Evolutionary conservation across 2,113 vertebrate genomes (phyloP), one percentile per base, ranked within the genome.

Genomic region (Struthio camelus): DNA sequence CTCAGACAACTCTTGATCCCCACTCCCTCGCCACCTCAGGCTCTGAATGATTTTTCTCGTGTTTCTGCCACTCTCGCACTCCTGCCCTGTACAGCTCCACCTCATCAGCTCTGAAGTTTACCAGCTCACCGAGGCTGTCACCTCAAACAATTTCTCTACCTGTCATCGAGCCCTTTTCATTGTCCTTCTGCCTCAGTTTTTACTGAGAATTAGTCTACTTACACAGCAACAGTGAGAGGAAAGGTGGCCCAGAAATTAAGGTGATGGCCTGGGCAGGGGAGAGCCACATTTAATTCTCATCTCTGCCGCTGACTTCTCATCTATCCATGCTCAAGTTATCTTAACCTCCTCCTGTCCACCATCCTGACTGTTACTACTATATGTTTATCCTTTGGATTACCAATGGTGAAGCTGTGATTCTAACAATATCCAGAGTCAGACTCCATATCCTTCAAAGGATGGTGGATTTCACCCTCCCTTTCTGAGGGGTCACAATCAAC

Each of bases 21-120:
- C 17, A 1, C 2, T 51, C 50, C 59, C 75, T 89, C 40, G 20
- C 0, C 0, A n/a, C 2, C 69, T 34, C 5, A 1, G 66, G 42
- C 11, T 16, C 42, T n/a, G 23, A 59, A 44, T 3, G 38, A 46
- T 66, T 76, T 66, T 65, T 38, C 32, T 51, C 28, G 11, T 44
- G 50, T 69, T 94, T 80, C 58, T 48, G 10, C 22, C 0, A 0
- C 44, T 75, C 44, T 86, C 7, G 1, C 30, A 8, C 40, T 7
- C 0, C 27, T 50, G 38, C 65, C 25, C 38, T 24, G 51, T 8
- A 30, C 69, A 42, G 61, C 24, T 73, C 36, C 67, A 77, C n/a
- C 23, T 86, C 58, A 51, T 14, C 46, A n/a, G 10, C 50, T 72
- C 40, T 61, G 25, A n/a, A n/a, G n/a, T n/a, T n/a, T n/a, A n/a